A percentile compares a stretch with the other conserved stretches of the same genome.
These are phyloP conservation scores for Lepidurus couesii DNA, from an alignment of 1,140 invertebrate genomes.

Conservation along the genomic window DNA sequence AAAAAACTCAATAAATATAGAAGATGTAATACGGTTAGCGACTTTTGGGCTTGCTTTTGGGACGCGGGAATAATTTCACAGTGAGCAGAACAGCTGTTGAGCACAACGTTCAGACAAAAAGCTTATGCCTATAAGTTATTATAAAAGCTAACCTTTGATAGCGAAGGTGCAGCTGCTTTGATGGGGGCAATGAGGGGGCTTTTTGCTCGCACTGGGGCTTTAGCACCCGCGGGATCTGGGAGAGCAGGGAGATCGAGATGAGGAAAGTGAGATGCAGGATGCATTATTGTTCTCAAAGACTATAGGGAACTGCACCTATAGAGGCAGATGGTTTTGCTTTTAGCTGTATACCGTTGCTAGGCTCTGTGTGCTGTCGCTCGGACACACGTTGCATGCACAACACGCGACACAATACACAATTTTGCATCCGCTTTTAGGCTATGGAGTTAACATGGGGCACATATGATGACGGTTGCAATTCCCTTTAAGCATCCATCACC, in stretches of 20 bases:
- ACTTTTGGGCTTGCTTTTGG: too few species aligned
- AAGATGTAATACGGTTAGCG: not conserved
- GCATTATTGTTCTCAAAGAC: constrained; percentile 19
- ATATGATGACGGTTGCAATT: not conserved
- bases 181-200: constrained; percentile 17
- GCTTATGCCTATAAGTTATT: constrained; percentile 9
- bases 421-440: not conserved
- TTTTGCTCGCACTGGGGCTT: not conserved
- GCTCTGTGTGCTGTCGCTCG: not conserved
- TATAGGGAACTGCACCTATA: not conserved
- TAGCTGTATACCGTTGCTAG: not conserved
- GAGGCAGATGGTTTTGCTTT: constrained; percentile 9
- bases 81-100: not conserved
- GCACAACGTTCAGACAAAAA: constrained; percentile 10
- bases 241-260: not conserved
- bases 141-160: constrained; percentile 16
- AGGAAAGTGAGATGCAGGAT: constrained; percentile 21
- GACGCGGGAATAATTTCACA: not conserved
- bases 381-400: not conserved
- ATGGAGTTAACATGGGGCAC: not conserved
- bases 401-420: constrained; percentile 7
- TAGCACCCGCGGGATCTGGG: constrained; percentile 16
- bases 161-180: not conserved
- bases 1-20: not conserved
- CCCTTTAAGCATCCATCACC: not conserved